Conservation (phyloP, 2,888 invertebrate species). For the Caenorhabditis sp. region DNA sequence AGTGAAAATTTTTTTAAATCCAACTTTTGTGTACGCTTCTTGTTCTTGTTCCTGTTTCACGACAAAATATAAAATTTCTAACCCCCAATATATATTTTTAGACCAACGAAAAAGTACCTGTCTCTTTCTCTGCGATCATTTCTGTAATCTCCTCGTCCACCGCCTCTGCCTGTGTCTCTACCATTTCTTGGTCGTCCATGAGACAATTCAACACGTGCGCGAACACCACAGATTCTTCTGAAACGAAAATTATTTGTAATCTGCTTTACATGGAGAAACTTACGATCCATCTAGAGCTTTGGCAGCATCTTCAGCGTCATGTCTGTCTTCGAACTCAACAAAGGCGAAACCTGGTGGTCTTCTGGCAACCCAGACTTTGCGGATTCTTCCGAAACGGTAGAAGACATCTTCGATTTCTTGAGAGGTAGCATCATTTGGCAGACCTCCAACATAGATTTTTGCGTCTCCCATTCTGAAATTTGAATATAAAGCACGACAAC, state of each 20-base stretch:
- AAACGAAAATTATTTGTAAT: conserved; percentile 30
- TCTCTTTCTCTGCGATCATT: conserved; percentile 28
- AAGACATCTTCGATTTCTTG: conserved; percentile 81
- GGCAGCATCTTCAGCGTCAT: conserved; percentile 77
- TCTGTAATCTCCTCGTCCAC: conserved; percentile 28
- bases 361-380: conserved; percentile 91
- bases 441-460: conserved; percentile 90
- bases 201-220: conserved; percentile 72
- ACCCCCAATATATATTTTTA: not conserved
- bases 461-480: conserved; percentile 40
- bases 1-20: not conserved
- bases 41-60: not conserved
- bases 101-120: conserved; percentile 22
- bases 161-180: conserved; percentile 58
- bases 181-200: conserved; percentile 71
- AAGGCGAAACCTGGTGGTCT: conserved; percentile 82
- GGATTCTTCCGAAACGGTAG: conserved; percentile 84
- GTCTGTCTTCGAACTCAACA: conserved; percentile 77
- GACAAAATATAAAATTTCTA: not conserved
- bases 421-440: conserved; percentile 84
- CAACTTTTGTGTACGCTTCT: not conserved
- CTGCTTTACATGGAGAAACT: no score
- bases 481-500: no score
- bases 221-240: conserved; percentile 72
- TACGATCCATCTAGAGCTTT: conserved; percentile 76